Evolutionary conservation across 64 coral and sea anemone genomes (phyloP).

Genomic region (Actinia tenebrosa): DNA sequence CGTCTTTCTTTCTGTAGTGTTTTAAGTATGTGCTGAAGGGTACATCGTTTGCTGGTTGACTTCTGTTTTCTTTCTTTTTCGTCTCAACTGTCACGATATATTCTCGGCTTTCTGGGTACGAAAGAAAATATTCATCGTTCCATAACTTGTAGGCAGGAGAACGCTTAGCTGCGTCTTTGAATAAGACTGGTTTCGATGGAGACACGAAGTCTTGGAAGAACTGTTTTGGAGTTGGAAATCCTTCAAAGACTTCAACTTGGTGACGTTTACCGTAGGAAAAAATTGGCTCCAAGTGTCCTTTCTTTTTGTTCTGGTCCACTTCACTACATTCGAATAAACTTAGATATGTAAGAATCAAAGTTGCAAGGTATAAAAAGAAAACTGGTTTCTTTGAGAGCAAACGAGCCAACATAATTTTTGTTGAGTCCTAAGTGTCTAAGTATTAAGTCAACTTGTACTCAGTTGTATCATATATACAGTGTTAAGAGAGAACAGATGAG

Average conservation of each 20-base stretch:
- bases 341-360: background rate
- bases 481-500: background rate
- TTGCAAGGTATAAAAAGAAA: background rate
- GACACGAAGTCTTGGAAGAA: slow-evolving; percentile 58
- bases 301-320: background rate
- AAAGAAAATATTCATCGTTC: slow-evolving; percentile 77
- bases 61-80: slow-evolving; percentile 65
- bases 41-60: slow-evolving; percentile 44
- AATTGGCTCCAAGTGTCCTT: slow-evolving; percentile 70
- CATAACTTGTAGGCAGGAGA: slow-evolving; percentile 57
- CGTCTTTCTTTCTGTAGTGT: slow-evolving; percentile 36
- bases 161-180: slow-evolving; percentile 40
- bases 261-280: slow-evolving; percentile 35
- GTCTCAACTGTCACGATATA: slow-evolving; percentile 38
- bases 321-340: background rate
- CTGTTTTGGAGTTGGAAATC: slow-evolving; percentile 47
- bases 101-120: slow-evolving; percentile 55
- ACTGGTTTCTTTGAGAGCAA: background rate
- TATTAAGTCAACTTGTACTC: no score
- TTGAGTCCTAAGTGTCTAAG: background rate
- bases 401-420: background rate
- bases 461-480: background rate
- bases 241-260: slow-evolving; percentile 31
- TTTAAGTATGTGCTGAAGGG: slow-evolving; percentile 63
- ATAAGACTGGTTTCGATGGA: slow-evolving; percentile 53